phyloP scores from a whole-genome alignment of 2,888 invertebrate species.

The Tipula unca region DNA sequence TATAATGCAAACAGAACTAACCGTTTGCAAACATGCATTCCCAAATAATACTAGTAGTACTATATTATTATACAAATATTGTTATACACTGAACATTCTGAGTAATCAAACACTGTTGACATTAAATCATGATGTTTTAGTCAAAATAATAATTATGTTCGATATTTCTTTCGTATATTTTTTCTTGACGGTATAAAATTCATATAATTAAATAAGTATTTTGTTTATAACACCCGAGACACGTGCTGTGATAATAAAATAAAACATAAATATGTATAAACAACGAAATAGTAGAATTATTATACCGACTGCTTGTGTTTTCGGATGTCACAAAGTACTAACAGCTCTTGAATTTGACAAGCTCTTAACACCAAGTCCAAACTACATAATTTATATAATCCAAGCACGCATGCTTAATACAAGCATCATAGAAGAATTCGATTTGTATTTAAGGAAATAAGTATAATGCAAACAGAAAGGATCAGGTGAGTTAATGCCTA shows the following conservation, averaged over 20 bases:
- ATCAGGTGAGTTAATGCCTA: too few species aligned
- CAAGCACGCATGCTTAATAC: too few species aligned
- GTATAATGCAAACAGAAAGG: too few species aligned
- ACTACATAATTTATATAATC: too few species aligned
- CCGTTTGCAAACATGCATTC: background rate
- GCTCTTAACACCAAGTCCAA: too few species aligned
- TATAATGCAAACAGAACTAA: too few species aligned
- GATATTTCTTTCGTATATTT: background rate
- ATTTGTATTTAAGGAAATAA: too few species aligned
- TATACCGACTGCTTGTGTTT: too few species aligned
- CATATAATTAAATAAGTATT: background rate
- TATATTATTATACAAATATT: background rate
- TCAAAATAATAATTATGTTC: background rate
- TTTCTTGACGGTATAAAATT: background rate
- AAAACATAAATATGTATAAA: background rate
- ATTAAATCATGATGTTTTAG: background rate
- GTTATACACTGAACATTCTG: background rate
- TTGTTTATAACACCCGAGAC: background rate
- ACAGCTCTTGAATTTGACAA: too few species aligned
- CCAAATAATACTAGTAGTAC: background rate
- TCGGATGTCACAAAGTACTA: too few species aligned
- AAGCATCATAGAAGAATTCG: too few species aligned
- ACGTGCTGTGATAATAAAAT: background rate
- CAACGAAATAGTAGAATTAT: too few species aligned
- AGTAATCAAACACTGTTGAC: background rate